phyloP scores from a whole-genome alignment of 2,113 vertebrate species.

The Glaucomys volans region DNA sequence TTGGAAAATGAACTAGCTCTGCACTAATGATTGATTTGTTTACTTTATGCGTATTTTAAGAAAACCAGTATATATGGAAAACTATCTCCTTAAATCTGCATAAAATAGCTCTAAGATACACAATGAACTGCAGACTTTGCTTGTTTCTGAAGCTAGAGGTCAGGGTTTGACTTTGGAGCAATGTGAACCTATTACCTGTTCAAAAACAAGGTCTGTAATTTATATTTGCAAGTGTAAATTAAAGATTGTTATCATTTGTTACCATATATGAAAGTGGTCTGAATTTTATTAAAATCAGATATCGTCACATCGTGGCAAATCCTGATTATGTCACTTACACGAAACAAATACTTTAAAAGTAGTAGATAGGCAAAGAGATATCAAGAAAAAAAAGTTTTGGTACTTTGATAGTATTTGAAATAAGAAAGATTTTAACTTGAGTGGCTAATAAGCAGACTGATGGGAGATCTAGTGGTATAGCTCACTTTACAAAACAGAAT shows the following conservation, averaged over 20 bases:
- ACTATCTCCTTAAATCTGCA: neutral
- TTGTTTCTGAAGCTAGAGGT: neutral
- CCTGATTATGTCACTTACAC: neutral
- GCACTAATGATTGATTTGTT: neutral
- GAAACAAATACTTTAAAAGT: neutral
- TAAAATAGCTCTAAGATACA: neutral
- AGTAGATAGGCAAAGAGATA: slow-evolving; percentile 2
- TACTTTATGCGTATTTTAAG: neutral
- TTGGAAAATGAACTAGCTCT: neutral
- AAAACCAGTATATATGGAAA: neutral
- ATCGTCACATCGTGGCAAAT: neutral
- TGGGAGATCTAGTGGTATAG: neutral
- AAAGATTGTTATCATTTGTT: neutral
- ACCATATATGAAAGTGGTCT: neutral
- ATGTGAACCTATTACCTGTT: neutral
- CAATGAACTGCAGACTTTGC: neutral
- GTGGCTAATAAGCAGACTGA: neutral
- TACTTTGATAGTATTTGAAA: neutral
- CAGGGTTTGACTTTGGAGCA: no score
- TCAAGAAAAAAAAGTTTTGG: neutral
- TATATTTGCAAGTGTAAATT: slow-evolving; percentile 12
- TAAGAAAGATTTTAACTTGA: slow-evolving; percentile 23
- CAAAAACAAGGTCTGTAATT: neutral
- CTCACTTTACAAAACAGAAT: neutral
- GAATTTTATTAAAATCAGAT: slow-evolving; percentile 17